phyloP scores from a whole-genome alignment of 2,797 vertebrate species.

The Myotis planiceps region DNA sequence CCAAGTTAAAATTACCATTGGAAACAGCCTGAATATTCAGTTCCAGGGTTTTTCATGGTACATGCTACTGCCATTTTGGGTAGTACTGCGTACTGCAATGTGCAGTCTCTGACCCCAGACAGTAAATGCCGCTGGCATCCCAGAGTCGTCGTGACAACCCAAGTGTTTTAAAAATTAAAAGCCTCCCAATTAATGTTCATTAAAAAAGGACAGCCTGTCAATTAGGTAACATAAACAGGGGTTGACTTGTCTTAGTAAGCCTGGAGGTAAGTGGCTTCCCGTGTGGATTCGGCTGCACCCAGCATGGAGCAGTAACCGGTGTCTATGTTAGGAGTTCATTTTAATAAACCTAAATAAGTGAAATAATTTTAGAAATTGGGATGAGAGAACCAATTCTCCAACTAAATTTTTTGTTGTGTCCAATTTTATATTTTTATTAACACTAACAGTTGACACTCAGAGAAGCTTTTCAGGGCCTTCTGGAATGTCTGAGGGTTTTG shows the following conservation, averaged over 20 bases:
- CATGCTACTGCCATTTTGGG: background rate
- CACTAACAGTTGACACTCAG: background rate
- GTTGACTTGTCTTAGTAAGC: background rate
- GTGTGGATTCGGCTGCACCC: background rate
- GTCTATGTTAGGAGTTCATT: background rate
- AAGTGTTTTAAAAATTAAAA: background rate
- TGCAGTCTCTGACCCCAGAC: background rate
- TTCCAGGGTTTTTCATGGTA: background rate
- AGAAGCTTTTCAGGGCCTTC: background rate
- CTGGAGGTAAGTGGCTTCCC: background rate
- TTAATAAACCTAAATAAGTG: background rate
- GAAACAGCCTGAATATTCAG: background rate
- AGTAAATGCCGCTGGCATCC: background rate
- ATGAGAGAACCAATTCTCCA: background rate
- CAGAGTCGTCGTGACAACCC: background rate
- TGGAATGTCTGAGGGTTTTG: background rate
- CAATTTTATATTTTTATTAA: background rate
- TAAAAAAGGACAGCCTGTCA: background rate
- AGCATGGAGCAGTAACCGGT: background rate
- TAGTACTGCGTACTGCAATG: background rate
- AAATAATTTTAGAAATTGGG: slow-evolving; percentile 14
- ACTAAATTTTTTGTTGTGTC: background rate
- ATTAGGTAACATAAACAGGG: background rate
- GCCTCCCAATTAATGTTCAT: background rate
- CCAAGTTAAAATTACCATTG: background rate